Evolutionary conservation across 2,113 vertebrate genomes (phyloP).

Genomic region (Theristicus caerulescens): DNA sequence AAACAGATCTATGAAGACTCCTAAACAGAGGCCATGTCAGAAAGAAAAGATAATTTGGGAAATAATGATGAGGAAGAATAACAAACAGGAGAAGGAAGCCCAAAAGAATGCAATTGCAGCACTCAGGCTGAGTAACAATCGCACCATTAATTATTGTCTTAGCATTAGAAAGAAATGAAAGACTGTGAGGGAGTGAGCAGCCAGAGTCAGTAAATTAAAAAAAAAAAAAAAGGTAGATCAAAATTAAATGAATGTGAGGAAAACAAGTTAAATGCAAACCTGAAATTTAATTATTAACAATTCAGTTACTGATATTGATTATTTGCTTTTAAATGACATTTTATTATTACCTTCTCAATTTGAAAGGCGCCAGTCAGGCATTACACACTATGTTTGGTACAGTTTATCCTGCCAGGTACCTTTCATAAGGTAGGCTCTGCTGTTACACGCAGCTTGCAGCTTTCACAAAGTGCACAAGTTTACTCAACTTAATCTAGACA

Average conservation of each 20-base stretch:
- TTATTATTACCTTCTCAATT: not conserved
- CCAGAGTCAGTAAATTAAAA: not conserved
- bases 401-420: not conserved
- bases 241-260: not conserved
- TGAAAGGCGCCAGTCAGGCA: not conserved
- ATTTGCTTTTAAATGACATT: not conserved
- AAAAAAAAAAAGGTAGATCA: not conserved
- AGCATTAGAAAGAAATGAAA: not conserved
- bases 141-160: not conserved
- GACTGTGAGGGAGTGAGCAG: not conserved
- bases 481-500: not conserved
- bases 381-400: fast-evolving
- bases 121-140: not conserved
- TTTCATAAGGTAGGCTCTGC: not conserved
- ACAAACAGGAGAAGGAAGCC: not conserved
- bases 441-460: not conserved
- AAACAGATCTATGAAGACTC: not conserved
- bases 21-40: not conserved
- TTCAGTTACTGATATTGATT: not conserved
- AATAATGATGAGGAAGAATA: not conserved
- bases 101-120: not conserved
- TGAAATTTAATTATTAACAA: not conserved
- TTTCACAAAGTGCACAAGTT: not conserved
- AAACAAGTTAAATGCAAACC: not conserved
- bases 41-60: not conserved